Evolutionary conservation across 2,888 invertebrate species (phyloP).

Genomic region (Allygus modestus): DNA sequence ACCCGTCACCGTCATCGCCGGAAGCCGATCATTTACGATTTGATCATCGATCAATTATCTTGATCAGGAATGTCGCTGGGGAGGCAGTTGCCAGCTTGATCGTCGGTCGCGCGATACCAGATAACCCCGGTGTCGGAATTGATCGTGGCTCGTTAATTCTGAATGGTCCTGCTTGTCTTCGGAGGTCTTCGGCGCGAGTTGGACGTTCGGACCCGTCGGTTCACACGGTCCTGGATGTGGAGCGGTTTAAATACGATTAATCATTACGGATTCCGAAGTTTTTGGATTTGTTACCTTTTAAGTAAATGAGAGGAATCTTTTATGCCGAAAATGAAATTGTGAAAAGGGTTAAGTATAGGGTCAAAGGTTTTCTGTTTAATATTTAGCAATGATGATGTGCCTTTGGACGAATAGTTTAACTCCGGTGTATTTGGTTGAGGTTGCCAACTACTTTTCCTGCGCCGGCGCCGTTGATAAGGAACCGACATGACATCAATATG

Average conservation of each 20-base stretch:
- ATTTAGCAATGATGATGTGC: too few species aligned
- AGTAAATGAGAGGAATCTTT: neutral
- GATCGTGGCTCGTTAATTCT: slow-evolving; percentile 42
- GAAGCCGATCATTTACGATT: slow-evolving; percentile 56
- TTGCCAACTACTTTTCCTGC: too few species aligned
- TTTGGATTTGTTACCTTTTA: neutral
- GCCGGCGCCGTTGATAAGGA: too few species aligned
- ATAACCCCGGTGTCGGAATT: slow-evolving; percentile 28
- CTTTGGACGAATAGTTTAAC: too few species aligned
- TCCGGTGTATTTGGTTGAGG: too few species aligned
- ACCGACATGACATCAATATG: too few species aligned
- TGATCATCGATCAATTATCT: slow-evolving; percentile 60
- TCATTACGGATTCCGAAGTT: neutral
- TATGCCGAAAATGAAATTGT: too few species aligned
- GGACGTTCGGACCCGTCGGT: neutral
- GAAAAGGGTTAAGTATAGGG: too few species aligned
- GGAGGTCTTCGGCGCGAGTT: neutral
- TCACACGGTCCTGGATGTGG: neutral
- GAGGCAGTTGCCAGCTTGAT: slow-evolving; percentile 9
- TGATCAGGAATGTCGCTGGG: slow-evolving; percentile 53
- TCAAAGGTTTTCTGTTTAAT: too few species aligned
- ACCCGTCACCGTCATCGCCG: slow-evolving; percentile 44
- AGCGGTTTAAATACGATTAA: neutral
- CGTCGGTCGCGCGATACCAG: neutral
- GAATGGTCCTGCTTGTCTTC: slow-evolving; percentile 42